phyloP scores from a whole-genome alignment of 2,888 invertebrate species.

The Limnephilus auricula region DNA sequence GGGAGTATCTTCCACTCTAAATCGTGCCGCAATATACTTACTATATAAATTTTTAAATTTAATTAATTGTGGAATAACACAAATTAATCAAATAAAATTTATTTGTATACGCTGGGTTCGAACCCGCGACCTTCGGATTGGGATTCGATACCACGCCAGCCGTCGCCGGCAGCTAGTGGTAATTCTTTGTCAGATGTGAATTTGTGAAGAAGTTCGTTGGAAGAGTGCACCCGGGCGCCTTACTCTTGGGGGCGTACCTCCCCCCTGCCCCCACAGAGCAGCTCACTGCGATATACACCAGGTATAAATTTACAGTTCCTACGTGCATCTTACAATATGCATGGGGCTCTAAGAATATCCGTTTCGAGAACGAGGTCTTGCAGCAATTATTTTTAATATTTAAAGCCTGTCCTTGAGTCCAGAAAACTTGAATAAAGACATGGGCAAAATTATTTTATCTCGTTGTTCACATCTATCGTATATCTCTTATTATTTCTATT shows the following conservation, averaged over 20 bases:
- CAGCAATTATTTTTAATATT: not conserved
- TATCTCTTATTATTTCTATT: too few relatives aligned
- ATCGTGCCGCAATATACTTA: too few relatives aligned
- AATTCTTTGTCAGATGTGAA: too few relatives aligned
- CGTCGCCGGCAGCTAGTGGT: too few relatives aligned
- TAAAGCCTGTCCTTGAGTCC: not conserved
- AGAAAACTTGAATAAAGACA: not conserved
- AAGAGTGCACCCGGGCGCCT: slow-evolving; percentile 37
- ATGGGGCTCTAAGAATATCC: not conserved
- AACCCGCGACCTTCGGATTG: too few relatives aligned
- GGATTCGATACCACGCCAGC: too few relatives aligned
- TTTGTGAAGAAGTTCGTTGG: not conserved
- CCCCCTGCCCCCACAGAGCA: slow-evolving; percentile 71
- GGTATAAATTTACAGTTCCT: not conserved
- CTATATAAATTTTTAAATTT: too few relatives aligned
- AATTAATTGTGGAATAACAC: too few relatives aligned
- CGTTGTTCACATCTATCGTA: not conserved
- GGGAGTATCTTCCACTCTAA: too few relatives aligned
- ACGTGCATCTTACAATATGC: not conserved
- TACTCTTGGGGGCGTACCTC: slow-evolving; percentile 69
- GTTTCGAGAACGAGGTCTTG: not conserved
- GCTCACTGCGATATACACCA: slow-evolving; percentile 71
- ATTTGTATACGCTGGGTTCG: too few relatives aligned
- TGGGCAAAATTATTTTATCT: not conserved
- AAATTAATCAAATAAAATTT: too few relatives aligned